A percentile compares a stretch with the other conserved stretches of the same genome.
Conservation (phyloP, 1,140 invertebrate species). For the Octopus sinensis region DNA sequence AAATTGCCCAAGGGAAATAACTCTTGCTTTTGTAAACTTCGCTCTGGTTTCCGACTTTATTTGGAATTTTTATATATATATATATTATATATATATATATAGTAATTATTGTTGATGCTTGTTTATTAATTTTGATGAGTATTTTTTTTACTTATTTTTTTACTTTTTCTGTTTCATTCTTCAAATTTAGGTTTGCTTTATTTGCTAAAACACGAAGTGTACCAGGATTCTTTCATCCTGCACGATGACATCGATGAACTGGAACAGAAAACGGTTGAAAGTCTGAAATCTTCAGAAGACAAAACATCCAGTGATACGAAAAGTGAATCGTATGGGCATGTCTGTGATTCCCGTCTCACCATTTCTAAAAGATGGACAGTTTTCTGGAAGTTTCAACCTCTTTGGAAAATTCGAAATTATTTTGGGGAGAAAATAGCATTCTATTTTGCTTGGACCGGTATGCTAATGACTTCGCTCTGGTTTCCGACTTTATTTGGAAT, state of each 20-base stretch:
- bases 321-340: not conserved
- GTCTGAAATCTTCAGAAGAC: not conserved
- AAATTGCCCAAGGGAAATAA: too few relatives aligned
- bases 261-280: conserved; percentile 22
- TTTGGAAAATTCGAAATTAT: conserved; percentile 57
- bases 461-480: conserved; percentile 51
- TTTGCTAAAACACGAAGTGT: conserved; percentile 51
- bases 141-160: not conserved
- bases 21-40: too few relatives aligned
- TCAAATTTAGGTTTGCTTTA: conserved; percentile 50
- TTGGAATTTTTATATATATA: too few relatives aligned
- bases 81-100: not conserved
- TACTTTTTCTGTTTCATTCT: not conserved
- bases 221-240: conserved; percentile 51
- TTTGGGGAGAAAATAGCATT: conserved; percentile 60
- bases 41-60: too few relatives aligned
- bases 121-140: not conserved
- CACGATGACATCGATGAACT: conserved; percentile 49
- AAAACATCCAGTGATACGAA: not conserved
- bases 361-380: conserved; percentile 49
- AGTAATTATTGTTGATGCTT: not conserved
- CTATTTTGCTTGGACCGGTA: conserved; percentile 59
- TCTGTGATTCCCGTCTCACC: conserved; percentile 36
- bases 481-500: conserved; percentile 57
- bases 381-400: conserved; percentile 52